Percentiles rank a stretch among this genome's conserved stretches.
Evolutionary conservation across 30 jellyfish, hydroid and myxozoan species (phyloP).

Genomic region (Euphysa ruthae): DNA sequence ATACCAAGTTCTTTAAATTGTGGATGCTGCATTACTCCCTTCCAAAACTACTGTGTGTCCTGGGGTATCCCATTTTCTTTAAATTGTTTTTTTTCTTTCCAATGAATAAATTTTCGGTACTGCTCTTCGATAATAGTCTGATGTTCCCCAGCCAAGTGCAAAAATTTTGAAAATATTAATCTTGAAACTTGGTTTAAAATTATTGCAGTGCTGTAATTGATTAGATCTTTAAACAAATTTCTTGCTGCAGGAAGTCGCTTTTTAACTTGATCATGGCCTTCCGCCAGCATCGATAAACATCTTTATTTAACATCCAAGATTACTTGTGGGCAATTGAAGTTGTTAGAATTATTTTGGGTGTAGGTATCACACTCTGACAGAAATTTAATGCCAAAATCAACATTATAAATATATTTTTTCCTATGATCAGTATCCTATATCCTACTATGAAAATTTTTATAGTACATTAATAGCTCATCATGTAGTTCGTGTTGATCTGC

Average conservation of each 20-base stretch:
- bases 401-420: background rate
- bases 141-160: constrained; percentile 21
- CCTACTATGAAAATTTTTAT: constrained; percentile 32
- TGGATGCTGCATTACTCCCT: constrained; percentile 1
- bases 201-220: constrained; percentile 18
- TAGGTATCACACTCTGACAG: constrained; percentile 13
- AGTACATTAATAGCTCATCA: constrained; percentile 13
- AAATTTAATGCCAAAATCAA: constrained; percentile 51
- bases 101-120: constrained; percentile 40
- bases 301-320: constrained; percentile 23
- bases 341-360: background rate
- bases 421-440: constrained; percentile 25
- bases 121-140: constrained; percentile 33
- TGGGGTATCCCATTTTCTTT: constrained; percentile 35
- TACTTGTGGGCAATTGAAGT: background rate
- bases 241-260: constrained; percentile 40
- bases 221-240: constrained; percentile 29
- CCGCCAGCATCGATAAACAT: constrained; percentile 27
- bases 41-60: constrained; percentile 41
- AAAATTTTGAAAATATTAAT: background rate
- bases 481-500: constrained; percentile 46
- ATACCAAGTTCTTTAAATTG: constrained; percentile 34
- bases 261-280: constrained; percentile 41
- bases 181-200: constrained; percentile 34
- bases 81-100: constrained; percentile 46